phyloP scores from a whole-genome alignment of 1,140 invertebrate genomes.

The Eurytemora carolleeae region DNA sequence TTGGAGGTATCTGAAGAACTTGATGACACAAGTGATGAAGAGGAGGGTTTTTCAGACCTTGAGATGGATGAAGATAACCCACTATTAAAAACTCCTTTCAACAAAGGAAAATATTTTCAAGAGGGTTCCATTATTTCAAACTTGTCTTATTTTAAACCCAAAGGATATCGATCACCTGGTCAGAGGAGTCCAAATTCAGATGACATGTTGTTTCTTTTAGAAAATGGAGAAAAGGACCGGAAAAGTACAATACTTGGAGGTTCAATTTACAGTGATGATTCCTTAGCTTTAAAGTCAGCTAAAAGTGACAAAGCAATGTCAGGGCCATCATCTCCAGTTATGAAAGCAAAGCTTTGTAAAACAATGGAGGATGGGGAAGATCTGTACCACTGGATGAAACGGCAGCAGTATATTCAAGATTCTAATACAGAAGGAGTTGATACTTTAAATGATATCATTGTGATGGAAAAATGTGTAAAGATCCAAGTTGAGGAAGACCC shows the following conservation, averaged over 20 bases:
- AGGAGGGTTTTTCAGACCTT: background rate
- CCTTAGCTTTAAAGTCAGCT: background rate
- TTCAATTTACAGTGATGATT: background rate
- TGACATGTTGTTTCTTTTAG: background rate
- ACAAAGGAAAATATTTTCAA: background rate
- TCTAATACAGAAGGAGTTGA: background rate
- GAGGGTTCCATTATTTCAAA: background rate
- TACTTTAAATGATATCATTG: background rate
- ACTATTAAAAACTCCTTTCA: background rate
- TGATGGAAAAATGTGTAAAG: conserved; percentile 16
- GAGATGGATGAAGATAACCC: background rate
- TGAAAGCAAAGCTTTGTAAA: conserved; percentile 16
- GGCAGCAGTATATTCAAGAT: conserved; percentile 44
- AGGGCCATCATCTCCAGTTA: conserved; percentile 15
- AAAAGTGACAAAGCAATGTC: background rate
- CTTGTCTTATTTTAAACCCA: background rate
- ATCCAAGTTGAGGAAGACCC: conserved; percentile 15
- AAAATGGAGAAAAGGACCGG: background rate
- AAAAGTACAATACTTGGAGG: background rate
- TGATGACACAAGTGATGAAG: background rate
- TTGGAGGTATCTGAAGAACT: background rate
- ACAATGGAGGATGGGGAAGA: conserved; percentile 39
- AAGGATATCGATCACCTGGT: background rate
- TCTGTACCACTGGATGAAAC: conserved; percentile 85
- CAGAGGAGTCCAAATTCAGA: background rate